A percentile compares a stretch with the other conserved stretches of the same genome.
Conservation (phyloP, 2,888 invertebrate genomes). For the Eristalis arbustorum region DNA sequence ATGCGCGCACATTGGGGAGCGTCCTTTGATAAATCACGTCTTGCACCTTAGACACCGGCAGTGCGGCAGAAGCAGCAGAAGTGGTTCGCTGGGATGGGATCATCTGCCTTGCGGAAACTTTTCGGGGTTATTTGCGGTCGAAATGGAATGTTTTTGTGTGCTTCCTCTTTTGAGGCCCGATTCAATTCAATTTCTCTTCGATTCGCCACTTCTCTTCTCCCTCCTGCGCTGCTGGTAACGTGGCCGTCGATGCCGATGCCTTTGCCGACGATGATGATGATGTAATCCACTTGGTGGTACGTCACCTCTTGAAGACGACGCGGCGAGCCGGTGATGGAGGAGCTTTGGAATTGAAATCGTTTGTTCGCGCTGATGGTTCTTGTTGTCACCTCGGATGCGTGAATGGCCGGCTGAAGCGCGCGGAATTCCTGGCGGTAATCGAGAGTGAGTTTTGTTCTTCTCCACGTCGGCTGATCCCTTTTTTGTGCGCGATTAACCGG, state of each 20-base stretch:
- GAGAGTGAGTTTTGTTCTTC: slow-evolving; percentile 35
- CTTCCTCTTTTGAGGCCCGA: slow-evolving; percentile 28
- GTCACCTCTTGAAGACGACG: slow-evolving; percentile 22
- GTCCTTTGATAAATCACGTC: slow-evolving; percentile 68
- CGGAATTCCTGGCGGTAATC: slow-evolving; percentile 30
- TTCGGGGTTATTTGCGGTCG: slow-evolving; percentile 57
- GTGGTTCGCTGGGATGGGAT: slow-evolving; percentile 40
- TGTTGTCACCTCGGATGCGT: slow-evolving; percentile 38
- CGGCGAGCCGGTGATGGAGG: background rate
- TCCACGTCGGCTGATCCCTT: background rate
- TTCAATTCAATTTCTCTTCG: slow-evolving; percentile 51
- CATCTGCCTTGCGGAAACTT: slow-evolving; percentile 59
- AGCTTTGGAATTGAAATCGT: slow-evolving; percentile 23
- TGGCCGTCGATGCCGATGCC: slow-evolving; percentile 2
- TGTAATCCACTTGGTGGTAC: slow-evolving; percentile 36
- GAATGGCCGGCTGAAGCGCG: slow-evolving; percentile 8
- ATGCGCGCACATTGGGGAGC: slow-evolving; percentile 48
- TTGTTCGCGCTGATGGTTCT: slow-evolving; percentile 11
- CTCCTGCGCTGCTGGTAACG: slow-evolving; percentile 3
- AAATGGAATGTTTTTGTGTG: slow-evolving; percentile 41
- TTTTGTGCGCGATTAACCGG: background rate
- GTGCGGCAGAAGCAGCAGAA: slow-evolving; percentile 28
- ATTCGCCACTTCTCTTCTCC: slow-evolving; percentile 10
- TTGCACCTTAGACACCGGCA: slow-evolving; percentile 62
- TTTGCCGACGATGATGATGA: slow-evolving; percentile 31